Evolutionary conservation across 1,140 invertebrate genomes (phyloP), one percentile per base, ranked within the genome.

Genomic region (Drosophila tropicalis): DNA sequence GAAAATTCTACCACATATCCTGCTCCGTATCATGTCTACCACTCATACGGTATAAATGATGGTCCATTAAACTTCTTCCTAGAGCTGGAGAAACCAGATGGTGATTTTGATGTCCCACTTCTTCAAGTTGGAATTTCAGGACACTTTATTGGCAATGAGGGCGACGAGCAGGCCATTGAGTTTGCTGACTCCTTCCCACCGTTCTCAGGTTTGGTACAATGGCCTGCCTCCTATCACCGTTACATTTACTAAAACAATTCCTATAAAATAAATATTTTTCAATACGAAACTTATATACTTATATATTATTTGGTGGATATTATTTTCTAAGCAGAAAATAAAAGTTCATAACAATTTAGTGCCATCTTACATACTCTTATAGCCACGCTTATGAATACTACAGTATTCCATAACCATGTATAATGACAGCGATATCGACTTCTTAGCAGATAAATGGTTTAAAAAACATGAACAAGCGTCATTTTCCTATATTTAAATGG

Each of bases 21-120:
- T 93, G 70, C 93, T 93, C 81, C 95, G 1, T 96, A 95, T 84
- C 96, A 96, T 75, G 92, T 96, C 47, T 96, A 94, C 91, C 95
- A 95, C 77, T 93, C 94, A 3, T 94, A 94, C 79, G 94, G 94
- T 1, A 92, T 93, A 41, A 91, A 94, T 63, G 93, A 93, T 58
- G 90, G 93, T 56, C 94, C 95, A 41, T 94, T 94, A 70, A 92
- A 91, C 68, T 95, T 95, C 90, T 93, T 93, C 62, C 84, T 95
- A 51, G 93, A 94, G 77, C 91, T 96, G 1, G 13, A 84, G 72
- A 84, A 83, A 72, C 1, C 41, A 5, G 56, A 84, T 39, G 19
- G 2, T 0, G 58, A 83, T 5, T 83, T 76, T 10, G 15, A 62
- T 6, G 81, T 84, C 1, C 76, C 60, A 5, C 0, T 70, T 2